phyloP scores from a whole-genome alignment of 2,113 vertebrate genomes.

The Oostethus manadensis region DNA sequence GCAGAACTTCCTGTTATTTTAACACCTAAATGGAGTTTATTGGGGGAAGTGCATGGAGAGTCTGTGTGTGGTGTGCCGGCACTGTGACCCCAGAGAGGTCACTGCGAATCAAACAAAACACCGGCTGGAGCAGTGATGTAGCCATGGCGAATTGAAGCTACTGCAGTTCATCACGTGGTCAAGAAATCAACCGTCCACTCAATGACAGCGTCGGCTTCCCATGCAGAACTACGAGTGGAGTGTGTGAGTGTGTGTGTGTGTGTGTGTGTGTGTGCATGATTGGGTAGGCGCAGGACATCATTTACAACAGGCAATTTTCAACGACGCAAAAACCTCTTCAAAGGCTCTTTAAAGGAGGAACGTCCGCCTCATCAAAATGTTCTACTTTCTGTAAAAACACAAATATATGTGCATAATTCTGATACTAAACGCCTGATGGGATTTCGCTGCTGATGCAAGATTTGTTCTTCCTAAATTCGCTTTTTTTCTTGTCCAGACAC shows the following conservation, averaged over 20 bases:
- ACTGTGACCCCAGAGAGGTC: slow-evolving; percentile 52
- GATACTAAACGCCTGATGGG: slow-evolving; percentile 37
- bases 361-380: slow-evolving; percentile 23
- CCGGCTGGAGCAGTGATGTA: slow-evolving; percentile 56
- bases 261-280: too few relatives aligned
- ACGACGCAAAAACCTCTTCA: slow-evolving; percentile 27
- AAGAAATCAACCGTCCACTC: slow-evolving; percentile 52
- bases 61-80: slow-evolving; percentile 34
- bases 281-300: slow-evolving; percentile 18
- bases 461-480: slow-evolving; percentile 37
- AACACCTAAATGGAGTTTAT: slow-evolving; percentile 38
- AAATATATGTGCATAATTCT: slow-evolving; percentile 48
- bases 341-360: slow-evolving; percentile 36
- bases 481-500: slow-evolving; percentile 21
- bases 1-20: slow-evolving; percentile 32
- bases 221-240: slow-evolving; percentile 24
- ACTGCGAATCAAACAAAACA: slow-evolving; percentile 68
- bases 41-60: slow-evolving; percentile 17
- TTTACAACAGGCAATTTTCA: slow-evolving; percentile 34
- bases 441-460: slow-evolving; percentile 48
- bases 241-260: too few relatives aligned
- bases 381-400: slow-evolving; percentile 33
- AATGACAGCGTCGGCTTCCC: slow-evolving; percentile 57
- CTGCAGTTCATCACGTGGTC: slow-evolving; percentile 65
- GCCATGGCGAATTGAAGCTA: slow-evolving; percentile 63